Evolutionary conservation across 1,140 invertebrate genomes (phyloP).

Genomic region (Rhysida immarginata): DNA sequence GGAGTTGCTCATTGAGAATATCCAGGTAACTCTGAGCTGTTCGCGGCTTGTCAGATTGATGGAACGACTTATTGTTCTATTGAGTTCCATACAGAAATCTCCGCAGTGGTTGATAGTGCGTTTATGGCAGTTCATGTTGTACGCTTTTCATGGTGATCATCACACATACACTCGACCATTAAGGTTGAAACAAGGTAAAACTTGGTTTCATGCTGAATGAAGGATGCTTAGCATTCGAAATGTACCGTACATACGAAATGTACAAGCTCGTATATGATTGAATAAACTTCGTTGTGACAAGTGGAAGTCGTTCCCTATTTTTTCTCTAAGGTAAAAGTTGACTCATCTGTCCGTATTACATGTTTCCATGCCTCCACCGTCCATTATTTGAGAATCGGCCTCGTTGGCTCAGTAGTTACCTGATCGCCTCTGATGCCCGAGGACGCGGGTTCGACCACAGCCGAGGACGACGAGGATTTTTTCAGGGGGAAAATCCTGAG

Average conservation of each 20-base stretch:
- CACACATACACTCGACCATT: not conserved
- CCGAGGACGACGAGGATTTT: too few species aligned
- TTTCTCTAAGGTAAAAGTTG: not conserved
- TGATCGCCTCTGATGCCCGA: too few species aligned
- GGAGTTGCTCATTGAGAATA: not conserved
- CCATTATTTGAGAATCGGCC: not conserved
- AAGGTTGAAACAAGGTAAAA: not conserved
- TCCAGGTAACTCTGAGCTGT: not conserved
- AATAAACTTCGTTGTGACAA: too few species aligned
- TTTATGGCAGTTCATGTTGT: not conserved
- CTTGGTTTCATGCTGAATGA: too few species aligned
- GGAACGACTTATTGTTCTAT: not conserved
- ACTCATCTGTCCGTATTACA: not conserved
- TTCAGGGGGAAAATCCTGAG: too few species aligned
- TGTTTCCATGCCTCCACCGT: not conserved
- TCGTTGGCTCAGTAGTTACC: too few species aligned
- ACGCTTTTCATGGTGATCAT: not conserved
- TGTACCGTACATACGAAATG: too few species aligned
- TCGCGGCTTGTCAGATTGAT: not conserved
- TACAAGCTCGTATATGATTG: too few species aligned
- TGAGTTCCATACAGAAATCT: not conserved
- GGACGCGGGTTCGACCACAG: too few species aligned
- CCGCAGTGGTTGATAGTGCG: not conserved
- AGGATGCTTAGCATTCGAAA: too few species aligned
- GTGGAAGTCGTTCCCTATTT: too few species aligned